Conservation (phyloP, 2,113 vertebrate species). For the Alaudala cheleensis region DNA sequence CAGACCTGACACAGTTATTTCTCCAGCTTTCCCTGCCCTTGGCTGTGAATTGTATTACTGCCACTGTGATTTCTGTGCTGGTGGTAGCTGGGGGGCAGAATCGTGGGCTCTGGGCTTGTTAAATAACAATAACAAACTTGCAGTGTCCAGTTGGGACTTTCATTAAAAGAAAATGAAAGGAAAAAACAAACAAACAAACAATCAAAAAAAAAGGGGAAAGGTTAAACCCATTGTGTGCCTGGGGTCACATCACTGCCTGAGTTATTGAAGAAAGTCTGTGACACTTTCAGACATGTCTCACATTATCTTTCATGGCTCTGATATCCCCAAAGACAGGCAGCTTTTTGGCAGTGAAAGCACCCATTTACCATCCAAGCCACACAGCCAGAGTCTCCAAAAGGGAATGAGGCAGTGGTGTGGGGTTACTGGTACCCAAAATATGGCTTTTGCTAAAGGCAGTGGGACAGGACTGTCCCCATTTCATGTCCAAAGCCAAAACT, state of each 20-base stretch:
- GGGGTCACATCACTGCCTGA: background rate
- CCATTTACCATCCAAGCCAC: background rate
- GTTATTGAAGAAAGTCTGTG: background rate
- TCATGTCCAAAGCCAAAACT: background rate
- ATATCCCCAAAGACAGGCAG: background rate
- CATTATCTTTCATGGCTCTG: background rate
- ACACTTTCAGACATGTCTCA: background rate
- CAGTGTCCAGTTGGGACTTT: background rate
- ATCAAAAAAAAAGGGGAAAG: rapidly evolving
- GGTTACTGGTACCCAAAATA: background rate
- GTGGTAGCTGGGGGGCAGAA: background rate
- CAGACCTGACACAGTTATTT: background rate
- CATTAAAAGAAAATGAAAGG: background rate
- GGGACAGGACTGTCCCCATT: background rate
- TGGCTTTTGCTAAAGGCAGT: background rate
- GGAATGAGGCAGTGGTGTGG: background rate
- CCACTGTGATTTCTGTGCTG: background rate
- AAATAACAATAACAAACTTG: background rate
- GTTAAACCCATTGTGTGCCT: background rate
- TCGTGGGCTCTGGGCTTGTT: background rate
- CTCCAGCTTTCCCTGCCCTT: background rate
- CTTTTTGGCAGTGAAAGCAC: background rate
- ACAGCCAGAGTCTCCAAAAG: background rate
- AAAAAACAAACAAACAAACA: too few species aligned
- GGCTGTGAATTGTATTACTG: background rate